Percentiles rank a stretch among this genome's conserved stretches.
Evolutionary conservation across 2,888 invertebrate species (phyloP).

Genomic region (Campopleginae sp.): DNA sequence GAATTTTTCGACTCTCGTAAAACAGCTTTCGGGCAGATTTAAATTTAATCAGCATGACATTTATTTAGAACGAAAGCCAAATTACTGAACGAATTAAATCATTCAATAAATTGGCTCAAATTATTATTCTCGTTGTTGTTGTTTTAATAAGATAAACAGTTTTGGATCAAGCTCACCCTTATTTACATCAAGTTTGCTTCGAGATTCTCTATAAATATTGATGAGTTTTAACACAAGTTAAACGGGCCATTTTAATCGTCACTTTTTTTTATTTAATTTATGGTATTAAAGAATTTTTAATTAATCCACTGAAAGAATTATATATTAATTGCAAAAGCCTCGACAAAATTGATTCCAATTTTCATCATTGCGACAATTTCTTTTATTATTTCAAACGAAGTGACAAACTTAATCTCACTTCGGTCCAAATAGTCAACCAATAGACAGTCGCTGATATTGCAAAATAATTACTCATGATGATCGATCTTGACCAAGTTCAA

Average conservation of each 20-base stretch:
- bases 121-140: neutral
- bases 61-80: neutral
- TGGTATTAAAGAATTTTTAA: constrained; percentile 3
- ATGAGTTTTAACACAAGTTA: neutral
- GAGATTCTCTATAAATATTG: constrained; percentile 7
- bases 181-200: constrained; percentile 14
- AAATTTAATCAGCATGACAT: neutral
- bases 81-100: neutral
- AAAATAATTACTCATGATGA: too few relatives aligned
- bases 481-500: too few relatives aligned
- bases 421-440: too few relatives aligned
- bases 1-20: constrained; percentile 16
- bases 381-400: neutral
- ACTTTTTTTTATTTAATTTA: constrained; percentile 1
- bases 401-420: neutral
- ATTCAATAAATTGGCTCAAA: neutral
- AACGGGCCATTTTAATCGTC: neutral
- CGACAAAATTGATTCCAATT: neutral
- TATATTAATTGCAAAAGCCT: neutral
- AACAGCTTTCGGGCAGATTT: neutral
- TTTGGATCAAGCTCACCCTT: constrained; percentile 12
- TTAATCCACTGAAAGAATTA: neutral
- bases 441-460: too few relatives aligned
- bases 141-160: neutral
- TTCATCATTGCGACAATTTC: neutral